phyloP scores from a whole-genome alignment of 2,797 vertebrate genomes.

The Gobionotothen gibberifrons region DNA sequence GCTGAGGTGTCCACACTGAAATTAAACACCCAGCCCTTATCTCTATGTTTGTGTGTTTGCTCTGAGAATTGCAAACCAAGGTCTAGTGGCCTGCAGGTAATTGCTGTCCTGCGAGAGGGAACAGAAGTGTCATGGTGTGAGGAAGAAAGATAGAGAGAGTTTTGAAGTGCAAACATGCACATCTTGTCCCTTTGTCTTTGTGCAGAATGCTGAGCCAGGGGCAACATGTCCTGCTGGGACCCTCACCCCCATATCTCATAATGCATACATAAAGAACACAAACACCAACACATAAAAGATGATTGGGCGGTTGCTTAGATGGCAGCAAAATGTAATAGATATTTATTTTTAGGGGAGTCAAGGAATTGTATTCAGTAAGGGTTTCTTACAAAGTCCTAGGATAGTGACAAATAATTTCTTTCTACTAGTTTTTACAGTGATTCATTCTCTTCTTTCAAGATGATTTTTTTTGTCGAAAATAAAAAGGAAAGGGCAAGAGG shows the following conservation, averaged over 20 bases:
- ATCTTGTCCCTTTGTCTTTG: slow-evolving; percentile 40
- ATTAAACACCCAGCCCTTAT: slow-evolving; percentile 10
- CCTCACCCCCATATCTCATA: slow-evolving; percentile 9
- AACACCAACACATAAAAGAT: slow-evolving; percentile 7
- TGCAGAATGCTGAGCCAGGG: slow-evolving; percentile 37
- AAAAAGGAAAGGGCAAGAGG: no score
- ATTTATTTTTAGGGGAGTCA: neutral
- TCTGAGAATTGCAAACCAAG: slow-evolving; percentile 37
- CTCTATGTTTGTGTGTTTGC: slow-evolving; percentile 46
- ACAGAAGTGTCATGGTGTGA: slow-evolving; percentile 26
- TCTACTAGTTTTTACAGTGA: neutral
- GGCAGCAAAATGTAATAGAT: slow-evolving; percentile 9
- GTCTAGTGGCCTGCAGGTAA: slow-evolving; percentile 49
- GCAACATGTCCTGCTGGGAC: slow-evolving; percentile 31
- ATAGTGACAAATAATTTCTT: neutral
- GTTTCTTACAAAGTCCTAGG: neutral
- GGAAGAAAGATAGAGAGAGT: slow-evolving; percentile 25
- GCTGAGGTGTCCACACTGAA: neutral
- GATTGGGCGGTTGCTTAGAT: neutral
- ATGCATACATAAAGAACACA: neutral
- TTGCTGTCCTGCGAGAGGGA: slow-evolving; percentile 45
- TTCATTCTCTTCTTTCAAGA: neutral
- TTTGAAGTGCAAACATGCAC: slow-evolving; percentile 47
- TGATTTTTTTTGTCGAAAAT: no score
- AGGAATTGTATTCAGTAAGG: neutral